Conservation (phyloP, 2,888 invertebrate genomes). For the Hofmannophila pseudospretella region DNA sequence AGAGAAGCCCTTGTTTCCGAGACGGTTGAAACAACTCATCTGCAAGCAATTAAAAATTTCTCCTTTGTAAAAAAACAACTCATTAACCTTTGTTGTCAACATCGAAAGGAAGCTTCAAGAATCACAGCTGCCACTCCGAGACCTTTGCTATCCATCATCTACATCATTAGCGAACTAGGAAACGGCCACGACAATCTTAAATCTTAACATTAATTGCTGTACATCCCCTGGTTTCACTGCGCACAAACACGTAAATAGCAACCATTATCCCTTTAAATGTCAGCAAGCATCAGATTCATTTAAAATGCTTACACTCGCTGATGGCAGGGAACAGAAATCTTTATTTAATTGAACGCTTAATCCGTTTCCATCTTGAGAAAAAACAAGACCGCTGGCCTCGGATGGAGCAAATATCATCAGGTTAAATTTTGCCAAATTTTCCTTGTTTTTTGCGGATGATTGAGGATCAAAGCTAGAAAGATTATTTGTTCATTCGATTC, state of each 20-base stretch:
- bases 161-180: slow-evolving; percentile 34
- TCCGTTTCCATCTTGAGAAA: slow-evolving; percentile 28
- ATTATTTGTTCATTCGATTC: no score
- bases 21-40: no score
- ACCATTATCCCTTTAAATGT: slow-evolving; percentile 32
- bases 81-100: not conserved
- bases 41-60: not conserved
- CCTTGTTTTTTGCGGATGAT: no score
- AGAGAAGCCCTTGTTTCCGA: no score
- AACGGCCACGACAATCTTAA: slow-evolving; percentile 28
- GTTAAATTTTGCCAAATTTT: no score
- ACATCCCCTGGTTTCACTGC: slow-evolving; percentile 9
- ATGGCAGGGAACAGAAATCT: slow-evolving; percentile 30
- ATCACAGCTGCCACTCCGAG: slow-evolving; percentile 11
- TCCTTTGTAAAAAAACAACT: not conserved
- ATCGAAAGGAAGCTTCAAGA: not conserved
- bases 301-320: slow-evolving; percentile 5
- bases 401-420: no score
- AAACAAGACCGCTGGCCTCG: no score
- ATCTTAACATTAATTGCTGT: slow-evolving; percentile 11
- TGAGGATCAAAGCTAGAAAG: no score
- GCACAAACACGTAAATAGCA: slow-evolving; percentile 18
- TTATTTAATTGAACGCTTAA: slow-evolving; percentile 42
- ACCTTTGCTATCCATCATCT: slow-evolving; percentile 22
- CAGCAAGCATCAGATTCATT: slow-evolving; percentile 20